Evolutionary conservation across 2,888 invertebrate species (phyloP), one percentile per base, ranked within the genome.

Genomic region (Coenonympha glycerion): DNA sequence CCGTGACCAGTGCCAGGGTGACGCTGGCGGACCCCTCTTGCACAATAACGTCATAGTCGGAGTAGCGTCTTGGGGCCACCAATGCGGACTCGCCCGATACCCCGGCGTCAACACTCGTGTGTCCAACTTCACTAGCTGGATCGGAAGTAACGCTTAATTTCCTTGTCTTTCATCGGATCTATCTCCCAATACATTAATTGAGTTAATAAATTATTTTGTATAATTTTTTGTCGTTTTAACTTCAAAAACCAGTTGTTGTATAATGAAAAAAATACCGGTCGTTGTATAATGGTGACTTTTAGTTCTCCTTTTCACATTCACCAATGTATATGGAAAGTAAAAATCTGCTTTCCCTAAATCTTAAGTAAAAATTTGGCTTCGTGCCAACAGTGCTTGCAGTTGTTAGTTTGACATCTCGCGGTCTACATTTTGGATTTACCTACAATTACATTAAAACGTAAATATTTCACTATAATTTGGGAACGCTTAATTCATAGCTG

Each of bases 21-120:
- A 78, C 56, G 69, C 71, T n/a, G 78, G 78, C 3, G 69, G 73
- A 19, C 75, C 76, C 2, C 63, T 75, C 11, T 49, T 67, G 46
- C 70, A 72, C 55, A 68, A 69, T 44, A 50, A 58, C 13, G 60
- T 69, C 6, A 50, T 73, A 9, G 66, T 74, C 4, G 76, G 76
- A 3, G 50, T 75, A 15, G 61, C 63, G 50, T 76, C 76, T 3
- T 75, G 65, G 63, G 68, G 75, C 1, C 6, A 59, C 1, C 49
- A 55, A 1, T 76, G 76, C 26, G 73, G 61, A 6, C 45, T 48
- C 0, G 31, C 68, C 1, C 49, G 52, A 0, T 73, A 57, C 46
- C 76, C 76, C 15, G 69, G 74, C 5, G 70, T 76, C 34, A 72
- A 71, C 50, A 58, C 63, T 15, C 66, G 66, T 6, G 68, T 75